Percentiles rank a stretch among this genome's conserved stretches.
Conservation (phyloP, 1,140 invertebrate species). For the Xylocopa sonorina region DNA sequence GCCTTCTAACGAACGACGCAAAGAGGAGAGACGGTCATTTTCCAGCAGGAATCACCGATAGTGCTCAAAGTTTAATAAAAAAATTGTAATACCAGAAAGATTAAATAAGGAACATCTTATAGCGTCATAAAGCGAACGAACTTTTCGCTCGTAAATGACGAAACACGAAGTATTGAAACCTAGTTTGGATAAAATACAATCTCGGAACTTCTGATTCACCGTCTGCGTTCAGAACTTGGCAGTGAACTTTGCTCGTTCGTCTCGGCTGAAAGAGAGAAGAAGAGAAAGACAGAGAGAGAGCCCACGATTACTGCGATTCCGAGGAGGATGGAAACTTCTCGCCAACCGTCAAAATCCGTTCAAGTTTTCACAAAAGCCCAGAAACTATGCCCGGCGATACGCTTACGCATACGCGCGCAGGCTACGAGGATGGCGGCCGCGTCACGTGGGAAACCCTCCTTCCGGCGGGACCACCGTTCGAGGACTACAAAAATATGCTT, state of each 20-base stretch:
- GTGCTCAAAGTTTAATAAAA: too few species aligned
- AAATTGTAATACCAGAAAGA: too few species aligned
- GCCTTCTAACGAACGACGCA: constrained; percentile 5
- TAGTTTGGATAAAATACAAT: background rate
- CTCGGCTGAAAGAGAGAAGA: background rate
- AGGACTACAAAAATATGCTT: constrained; percentile 5
- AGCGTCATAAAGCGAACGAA: too few species aligned
- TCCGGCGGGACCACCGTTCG: background rate
- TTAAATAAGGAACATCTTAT: too few species aligned
- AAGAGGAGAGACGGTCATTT: too few species aligned
- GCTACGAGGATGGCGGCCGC: too few species aligned
- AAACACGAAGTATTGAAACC: background rate
- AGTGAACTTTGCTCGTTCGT: constrained; percentile 18
- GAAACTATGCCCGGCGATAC: constrained; percentile 12
- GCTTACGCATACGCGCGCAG: background rate
- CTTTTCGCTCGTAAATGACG: background rate
- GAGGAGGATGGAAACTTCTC: constrained; percentile 5
- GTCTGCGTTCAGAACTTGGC: background rate
- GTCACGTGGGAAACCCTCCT: background rate
- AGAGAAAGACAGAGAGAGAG: background rate
- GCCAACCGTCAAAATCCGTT: constrained; percentile 36
- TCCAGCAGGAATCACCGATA: too few species aligned
- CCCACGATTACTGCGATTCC: background rate
- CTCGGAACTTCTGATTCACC: background rate
- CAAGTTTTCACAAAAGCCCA: background rate